phyloP scores from a whole-genome alignment of 2,888 invertebrate species.

The Busseola fusca region DNA sequence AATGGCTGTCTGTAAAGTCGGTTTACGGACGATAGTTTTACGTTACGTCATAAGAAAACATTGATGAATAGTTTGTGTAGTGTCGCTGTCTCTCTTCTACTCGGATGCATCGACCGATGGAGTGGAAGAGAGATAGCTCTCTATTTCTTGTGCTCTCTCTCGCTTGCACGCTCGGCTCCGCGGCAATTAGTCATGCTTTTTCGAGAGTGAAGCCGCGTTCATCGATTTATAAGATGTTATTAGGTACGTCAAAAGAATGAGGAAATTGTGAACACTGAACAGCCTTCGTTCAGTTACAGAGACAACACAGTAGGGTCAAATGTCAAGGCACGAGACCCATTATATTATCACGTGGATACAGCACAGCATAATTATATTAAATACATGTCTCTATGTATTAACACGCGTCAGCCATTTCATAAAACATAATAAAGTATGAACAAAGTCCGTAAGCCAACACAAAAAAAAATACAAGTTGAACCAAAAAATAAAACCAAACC shows the following conservation, averaged over 20 bases:
- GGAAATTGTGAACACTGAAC: conserved; percentile 23
- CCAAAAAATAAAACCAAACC: conserved; percentile 3
- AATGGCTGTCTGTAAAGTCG: no score
- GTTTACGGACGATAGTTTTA: no score
- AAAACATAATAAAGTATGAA: conserved; percentile 25
- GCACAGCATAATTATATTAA: not conserved
- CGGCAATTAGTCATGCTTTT: no score
- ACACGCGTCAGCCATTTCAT: conserved; percentile 22
- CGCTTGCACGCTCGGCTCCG: no score
- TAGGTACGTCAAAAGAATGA: not conserved
- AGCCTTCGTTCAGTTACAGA: conserved; percentile 34
- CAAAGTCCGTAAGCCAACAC: conserved; percentile 21
- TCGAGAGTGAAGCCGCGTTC: no score
- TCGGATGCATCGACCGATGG: no score
- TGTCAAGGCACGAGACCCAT: conserved; percentile 36
- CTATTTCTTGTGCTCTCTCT: no score
- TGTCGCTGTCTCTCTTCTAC: no score
- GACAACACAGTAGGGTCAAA: conserved; percentile 31
- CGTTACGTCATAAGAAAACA: no score
- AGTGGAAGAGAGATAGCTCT: no score
- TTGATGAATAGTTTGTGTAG: no score
- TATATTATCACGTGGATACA: conserved; percentile 24
- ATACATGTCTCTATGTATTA: conserved; percentile 12
- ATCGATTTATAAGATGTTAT: no score
- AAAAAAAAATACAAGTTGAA: not conserved